Evolutionary conservation across 2,113 vertebrate species (phyloP).

Genomic region (Zapornia atra): DNA sequence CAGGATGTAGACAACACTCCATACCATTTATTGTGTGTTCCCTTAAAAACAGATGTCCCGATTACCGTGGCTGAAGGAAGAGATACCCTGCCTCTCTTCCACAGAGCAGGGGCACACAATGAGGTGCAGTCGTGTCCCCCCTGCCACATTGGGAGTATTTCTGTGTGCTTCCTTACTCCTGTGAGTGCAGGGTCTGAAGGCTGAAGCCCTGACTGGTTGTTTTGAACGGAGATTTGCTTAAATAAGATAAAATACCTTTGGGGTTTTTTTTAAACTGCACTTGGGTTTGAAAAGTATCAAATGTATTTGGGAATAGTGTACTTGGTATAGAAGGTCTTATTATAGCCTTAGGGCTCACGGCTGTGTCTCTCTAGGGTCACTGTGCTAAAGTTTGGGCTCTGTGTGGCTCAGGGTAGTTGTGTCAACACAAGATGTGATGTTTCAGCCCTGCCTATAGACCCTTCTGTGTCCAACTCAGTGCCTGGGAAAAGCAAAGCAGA

Average conservation of each 20-base stretch:
- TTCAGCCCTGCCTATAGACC: fast-evolving
- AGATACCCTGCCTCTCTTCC: neutral
- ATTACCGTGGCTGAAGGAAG: neutral
- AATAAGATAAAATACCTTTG: neutral
- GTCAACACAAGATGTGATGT: neutral
- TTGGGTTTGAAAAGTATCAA: neutral
- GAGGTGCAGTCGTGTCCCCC: too few relatives aligned
- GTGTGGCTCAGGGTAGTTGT: neutral
- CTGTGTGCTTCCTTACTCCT: neutral
- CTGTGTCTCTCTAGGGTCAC: neutral
- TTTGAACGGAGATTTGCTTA: neutral
- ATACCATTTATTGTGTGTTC: neutral
- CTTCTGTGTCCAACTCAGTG: fast-evolving
- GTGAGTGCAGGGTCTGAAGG: fast-evolving
- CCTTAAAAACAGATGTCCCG: neutral
- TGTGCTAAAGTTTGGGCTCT: neutral
- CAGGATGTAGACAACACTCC: neutral
- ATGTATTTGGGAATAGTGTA: neutral
- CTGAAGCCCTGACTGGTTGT: neutral
- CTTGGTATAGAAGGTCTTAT: neutral
- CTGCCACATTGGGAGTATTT: neutral
- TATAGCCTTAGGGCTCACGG: neutral
- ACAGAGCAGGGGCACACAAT: fast-evolving
- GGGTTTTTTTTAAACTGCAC: neutral
- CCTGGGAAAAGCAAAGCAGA: neutral